Percentiles rank a stretch among this genome's conserved stretches.
Conservation (phyloP, 2,113 vertebrate species). For the Tamias sibiricus region DNA sequence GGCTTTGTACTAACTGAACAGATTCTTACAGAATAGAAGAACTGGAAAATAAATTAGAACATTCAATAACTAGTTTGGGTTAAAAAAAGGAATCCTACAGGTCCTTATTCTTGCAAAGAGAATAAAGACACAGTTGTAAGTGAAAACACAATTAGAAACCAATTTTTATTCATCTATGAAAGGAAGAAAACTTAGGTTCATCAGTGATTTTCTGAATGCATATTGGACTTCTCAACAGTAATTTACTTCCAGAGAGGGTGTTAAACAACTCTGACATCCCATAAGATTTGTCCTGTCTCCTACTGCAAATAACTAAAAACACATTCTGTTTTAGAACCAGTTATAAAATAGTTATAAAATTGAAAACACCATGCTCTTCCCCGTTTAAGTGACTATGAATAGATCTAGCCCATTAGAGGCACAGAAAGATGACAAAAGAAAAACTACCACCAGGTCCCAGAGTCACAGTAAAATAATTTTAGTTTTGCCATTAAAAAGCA, state of each 20-base stretch:
- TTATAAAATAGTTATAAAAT: conserved; percentile 12
- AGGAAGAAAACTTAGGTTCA: conserved; percentile 2
- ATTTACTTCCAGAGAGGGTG: not conserved
- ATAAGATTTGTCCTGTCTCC: not conserved
- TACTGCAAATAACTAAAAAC: conserved; percentile 46
- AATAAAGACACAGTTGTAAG: not conserved
- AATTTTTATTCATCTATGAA: not conserved
- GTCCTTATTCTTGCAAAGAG: not conserved
- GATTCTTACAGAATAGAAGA: not conserved
- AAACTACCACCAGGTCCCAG: not conserved
- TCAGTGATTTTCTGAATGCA: not conserved
- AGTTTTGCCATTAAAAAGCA: conserved; percentile 23
- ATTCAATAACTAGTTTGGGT: not conserved
- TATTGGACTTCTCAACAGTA: not conserved
- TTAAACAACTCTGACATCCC: not conserved
- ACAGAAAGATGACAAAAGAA: not conserved
- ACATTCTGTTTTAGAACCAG: not conserved
- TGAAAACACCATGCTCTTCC: conserved; percentile 2
- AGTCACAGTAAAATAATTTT: conserved; percentile 5
- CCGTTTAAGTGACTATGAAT: conserved; percentile 36
- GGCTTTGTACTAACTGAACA: not conserved
- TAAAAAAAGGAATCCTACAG: not conserved
- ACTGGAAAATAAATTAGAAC: not conserved
- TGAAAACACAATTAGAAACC: not conserved
- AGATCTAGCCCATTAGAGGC: not conserved